These are phyloP conservation scores for Rhadinocentrus ornatus DNA, from an alignment of 2,797 vertebrate genomes.

Conservation along the genomic window DNA sequence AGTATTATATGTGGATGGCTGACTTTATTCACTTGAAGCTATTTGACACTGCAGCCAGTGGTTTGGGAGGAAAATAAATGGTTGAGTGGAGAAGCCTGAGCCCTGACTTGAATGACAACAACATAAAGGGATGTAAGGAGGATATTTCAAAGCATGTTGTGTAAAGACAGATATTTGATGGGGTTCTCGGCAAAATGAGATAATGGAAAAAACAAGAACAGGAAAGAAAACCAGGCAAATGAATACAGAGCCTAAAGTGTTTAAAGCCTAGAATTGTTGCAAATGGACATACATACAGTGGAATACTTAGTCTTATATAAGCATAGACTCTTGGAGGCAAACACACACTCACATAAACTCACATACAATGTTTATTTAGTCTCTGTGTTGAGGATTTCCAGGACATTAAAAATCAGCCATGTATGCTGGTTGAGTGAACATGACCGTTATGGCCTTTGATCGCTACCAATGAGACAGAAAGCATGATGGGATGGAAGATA, in stretches of 20 bases:
- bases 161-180: conserved; percentile 6
- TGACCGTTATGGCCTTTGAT: conserved; percentile 58
- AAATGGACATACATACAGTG: conserved; percentile 4
- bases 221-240: conserved; percentile 2
- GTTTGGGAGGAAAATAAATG: conserved; percentile 6
- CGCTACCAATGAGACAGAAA: conserved; percentile 54
- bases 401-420: conserved; percentile 67
- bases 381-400: conserved; percentile 71
- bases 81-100: conserved; percentile 28
- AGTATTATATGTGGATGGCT: conserved; percentile 24
- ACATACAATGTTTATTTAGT: conserved; percentile 41
- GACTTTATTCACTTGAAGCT: conserved; percentile 36
- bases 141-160: conserved; percentile 41
- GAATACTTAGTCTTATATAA: neutral
- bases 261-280: conserved; percentile 6
- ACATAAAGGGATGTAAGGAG: conserved; percentile 33
- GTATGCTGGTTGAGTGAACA: conserved; percentile 52
- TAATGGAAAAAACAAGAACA: conserved; percentile 35
- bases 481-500: conserved; percentile 23
- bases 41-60: conserved; percentile 11
- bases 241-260: conserved; percentile 46
- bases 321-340: neutral
- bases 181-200: conserved; percentile 7
- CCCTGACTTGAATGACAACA: conserved; percentile 50
- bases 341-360: neutral